Percentiles rank a stretch among this genome's conserved stretches.
These are phyloP conservation scores for Caenorhabditis becei DNA, from an alignment of 2,888 invertebrate genomes.

Conservation along the genomic window DNA sequence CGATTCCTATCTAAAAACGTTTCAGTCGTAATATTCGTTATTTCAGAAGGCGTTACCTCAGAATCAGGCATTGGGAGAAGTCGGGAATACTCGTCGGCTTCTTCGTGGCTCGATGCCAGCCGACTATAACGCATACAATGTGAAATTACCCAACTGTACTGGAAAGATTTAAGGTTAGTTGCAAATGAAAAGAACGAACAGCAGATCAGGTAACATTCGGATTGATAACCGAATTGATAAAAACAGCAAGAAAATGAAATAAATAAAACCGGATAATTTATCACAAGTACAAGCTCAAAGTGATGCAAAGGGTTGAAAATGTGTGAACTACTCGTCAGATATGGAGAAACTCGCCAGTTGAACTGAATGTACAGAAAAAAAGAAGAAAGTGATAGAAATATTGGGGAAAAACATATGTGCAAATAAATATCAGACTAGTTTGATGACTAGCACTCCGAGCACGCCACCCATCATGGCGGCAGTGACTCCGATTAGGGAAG, in stretches of 20 bases:
- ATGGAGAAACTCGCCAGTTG: slow-evolving; percentile 35
- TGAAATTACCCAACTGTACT: slow-evolving; percentile 36
- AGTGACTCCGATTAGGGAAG: slow-evolving; percentile 60
- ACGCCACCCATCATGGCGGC: slow-evolving; percentile 64
- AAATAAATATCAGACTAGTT: slow-evolving; percentile 41
- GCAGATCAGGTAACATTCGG: not conserved
- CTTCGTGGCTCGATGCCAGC: slow-evolving; percentile 72
- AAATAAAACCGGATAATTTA: slow-evolving; percentile 18
- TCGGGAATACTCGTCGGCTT: slow-evolving; percentile 70
- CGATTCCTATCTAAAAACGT: slow-evolving; percentile 66
- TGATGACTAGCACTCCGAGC: slow-evolving; percentile 58
- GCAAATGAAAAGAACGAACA: not conserved
- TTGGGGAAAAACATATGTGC: not conserved
- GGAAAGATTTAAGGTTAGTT: slow-evolving; percentile 11
- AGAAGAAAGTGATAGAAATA: not conserved
- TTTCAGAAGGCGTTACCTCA: slow-evolving; percentile 50
- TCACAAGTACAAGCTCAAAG: slow-evolving; percentile 14
- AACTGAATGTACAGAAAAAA: slow-evolving; percentile 36
- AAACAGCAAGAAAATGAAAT: not conserved
- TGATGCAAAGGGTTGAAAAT: slow-evolving; percentile 3
- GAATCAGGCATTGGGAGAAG: slow-evolving; percentile 72
- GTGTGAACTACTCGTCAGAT: slow-evolving; percentile 24
- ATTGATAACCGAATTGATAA: slow-evolving; percentile 5
- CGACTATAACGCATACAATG: slow-evolving; percentile 76
- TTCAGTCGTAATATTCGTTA: not conserved